phyloP scores from a whole-genome alignment of 1,140 invertebrate genomes.

The Drosophila varians region DNA sequence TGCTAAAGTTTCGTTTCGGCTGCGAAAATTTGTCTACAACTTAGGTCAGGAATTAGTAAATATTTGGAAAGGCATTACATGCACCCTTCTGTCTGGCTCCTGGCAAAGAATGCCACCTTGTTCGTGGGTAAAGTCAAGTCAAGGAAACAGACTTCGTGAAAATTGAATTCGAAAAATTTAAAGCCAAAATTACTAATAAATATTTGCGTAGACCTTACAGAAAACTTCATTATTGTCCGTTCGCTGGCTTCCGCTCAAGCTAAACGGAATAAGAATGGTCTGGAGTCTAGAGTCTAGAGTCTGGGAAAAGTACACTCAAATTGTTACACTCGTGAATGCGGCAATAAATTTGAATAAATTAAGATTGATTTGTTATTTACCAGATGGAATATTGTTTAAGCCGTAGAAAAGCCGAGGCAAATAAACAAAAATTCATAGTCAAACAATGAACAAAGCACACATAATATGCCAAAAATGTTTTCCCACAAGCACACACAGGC shows the following conservation, averaged over 20 bases:
- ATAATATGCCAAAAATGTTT: slow-evolving; percentile 62
- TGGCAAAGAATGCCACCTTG: too few species aligned
- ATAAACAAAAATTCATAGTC: slow-evolving; percentile 63
- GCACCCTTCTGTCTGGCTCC: slow-evolving; percentile 18
- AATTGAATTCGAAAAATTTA: background rate
- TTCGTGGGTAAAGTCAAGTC: too few species aligned
- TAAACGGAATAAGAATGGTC: background rate
- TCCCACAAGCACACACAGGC: slow-evolving; percentile 22
- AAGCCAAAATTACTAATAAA: slow-evolving; percentile 24
- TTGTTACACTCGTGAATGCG: slow-evolving; percentile 1
- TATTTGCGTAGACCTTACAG: slow-evolving; percentile 32
- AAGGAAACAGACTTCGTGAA: background rate
- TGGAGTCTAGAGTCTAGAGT: background rate
- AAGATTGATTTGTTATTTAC: slow-evolving; percentile 68
- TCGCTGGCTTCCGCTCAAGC: slow-evolving; percentile 43
- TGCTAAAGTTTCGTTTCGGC: slow-evolving; percentile 60
- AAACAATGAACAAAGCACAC: slow-evolving; percentile 60
- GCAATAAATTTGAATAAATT: slow-evolving; percentile 77
- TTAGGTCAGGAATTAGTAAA: slow-evolving; percentile 50
- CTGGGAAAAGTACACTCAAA: slow-evolving; percentile 30
- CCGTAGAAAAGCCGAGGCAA: slow-evolving; percentile 43
- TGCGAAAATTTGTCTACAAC: slow-evolving; percentile 49
- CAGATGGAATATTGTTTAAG: slow-evolving; percentile 30
- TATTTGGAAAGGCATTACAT: slow-evolving; percentile 44
- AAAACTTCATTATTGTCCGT: slow-evolving; percentile 37